Percentiles rank a stretch among this genome's conserved stretches.
These are phyloP conservation scores for Bettongia penicillata DNA, from an alignment of 2,113 vertebrate genomes.

Conservation along the genomic window DNA sequence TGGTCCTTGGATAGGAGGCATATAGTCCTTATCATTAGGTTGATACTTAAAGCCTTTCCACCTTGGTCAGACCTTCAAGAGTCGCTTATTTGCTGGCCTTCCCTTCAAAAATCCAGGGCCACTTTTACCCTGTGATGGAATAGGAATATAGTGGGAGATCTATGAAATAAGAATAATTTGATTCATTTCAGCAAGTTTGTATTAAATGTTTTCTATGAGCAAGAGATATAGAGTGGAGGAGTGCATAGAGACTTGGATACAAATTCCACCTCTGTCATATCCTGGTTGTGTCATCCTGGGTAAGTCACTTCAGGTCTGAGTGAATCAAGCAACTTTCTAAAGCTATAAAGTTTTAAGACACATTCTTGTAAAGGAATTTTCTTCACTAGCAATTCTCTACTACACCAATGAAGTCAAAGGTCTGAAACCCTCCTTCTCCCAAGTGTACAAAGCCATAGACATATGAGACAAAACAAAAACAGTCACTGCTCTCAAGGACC, in stretches of 20 bases:
- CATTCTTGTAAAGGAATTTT: neutral
- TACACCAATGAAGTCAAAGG: neutral
- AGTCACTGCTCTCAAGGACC: too few relatives aligned
- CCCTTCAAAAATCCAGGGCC: neutral
- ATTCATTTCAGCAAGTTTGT: neutral
- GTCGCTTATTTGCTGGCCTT: neutral
- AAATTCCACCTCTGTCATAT: neutral
- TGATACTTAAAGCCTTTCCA: neutral
- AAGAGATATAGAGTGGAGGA: neutral
- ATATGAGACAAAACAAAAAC: neutral
- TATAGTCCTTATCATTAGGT: neutral
- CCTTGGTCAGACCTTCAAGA: neutral
- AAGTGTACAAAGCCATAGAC: neutral
- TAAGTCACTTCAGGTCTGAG: neutral
- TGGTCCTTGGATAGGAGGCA: neutral
- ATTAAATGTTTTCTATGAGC: neutral
- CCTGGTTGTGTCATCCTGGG: neutral
- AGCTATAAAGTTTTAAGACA: neutral
- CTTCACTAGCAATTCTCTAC: neutral
- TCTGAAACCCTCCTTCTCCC: neutral
- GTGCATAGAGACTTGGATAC: neutral
- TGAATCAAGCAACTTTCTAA: neutral
- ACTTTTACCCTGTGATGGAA: neutral
- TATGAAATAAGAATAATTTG: neutral
- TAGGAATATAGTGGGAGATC: neutral